phyloP scores from a whole-genome alignment of 2,888 invertebrate species.

The Thymelicus sylvestris region DNA sequence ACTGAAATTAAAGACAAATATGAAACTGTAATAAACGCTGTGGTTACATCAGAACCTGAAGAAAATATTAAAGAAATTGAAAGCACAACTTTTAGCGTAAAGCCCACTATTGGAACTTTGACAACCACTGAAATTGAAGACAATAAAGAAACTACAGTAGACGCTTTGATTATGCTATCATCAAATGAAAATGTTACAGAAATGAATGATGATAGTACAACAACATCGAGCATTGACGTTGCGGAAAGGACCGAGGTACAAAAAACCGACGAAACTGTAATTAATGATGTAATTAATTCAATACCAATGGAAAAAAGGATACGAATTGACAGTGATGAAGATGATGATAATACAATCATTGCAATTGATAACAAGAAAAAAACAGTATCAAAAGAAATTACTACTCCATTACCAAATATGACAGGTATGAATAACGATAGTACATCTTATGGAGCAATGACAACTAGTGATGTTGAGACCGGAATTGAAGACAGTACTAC shows the following conservation, averaged over 20 bases:
- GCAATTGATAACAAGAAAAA: not conserved
- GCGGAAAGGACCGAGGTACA: no score
- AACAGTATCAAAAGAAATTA: not conserved
- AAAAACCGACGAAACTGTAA: no score
- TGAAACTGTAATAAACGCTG: not conserved
- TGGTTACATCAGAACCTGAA: not conserved
- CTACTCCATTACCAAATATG: not conserved
- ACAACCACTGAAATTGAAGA: no score
- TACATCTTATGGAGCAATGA: not conserved
- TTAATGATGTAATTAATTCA: not conserved
- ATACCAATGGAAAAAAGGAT: not conserved
- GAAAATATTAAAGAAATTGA: no score
- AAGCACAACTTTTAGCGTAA: no score
- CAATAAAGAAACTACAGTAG: no score
- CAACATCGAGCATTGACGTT: no score
- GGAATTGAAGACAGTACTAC: not conserved
- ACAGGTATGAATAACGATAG: not conserved
- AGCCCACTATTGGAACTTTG: no score
- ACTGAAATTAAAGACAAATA: not conserved
- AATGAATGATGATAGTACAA: not conserved
- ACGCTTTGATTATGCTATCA: no score
- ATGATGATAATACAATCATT: not conserved
- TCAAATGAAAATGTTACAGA: not conserved
- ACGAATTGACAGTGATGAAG: slow-evolving; percentile 10
- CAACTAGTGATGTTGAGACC: not conserved